Evolutionary conservation across 2,888 invertebrate genomes (phyloP).

Genomic region (Spilarctia lutea): DNA sequence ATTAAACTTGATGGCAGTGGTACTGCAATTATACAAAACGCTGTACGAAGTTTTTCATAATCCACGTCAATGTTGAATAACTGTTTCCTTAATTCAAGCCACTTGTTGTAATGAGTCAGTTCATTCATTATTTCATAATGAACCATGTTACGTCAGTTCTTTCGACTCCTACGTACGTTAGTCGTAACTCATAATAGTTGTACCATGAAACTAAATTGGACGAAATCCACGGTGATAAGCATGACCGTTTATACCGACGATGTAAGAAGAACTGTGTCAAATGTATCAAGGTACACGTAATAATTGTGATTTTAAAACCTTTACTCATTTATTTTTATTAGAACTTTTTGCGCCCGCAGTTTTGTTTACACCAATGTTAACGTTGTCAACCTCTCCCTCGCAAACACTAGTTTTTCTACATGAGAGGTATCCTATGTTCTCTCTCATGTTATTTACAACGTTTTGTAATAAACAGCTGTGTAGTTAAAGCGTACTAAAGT

Average conservation of each 20-base stretch:
- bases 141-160: constrained; percentile 49
- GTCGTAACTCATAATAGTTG: constrained; percentile 40
- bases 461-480: not conserved
- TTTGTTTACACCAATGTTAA: not conserved
- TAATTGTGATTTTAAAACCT: not conserved
- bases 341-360: not conserved
- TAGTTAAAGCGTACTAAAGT: not conserved
- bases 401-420: not conserved
- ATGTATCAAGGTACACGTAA: not conserved
- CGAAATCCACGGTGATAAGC: constrained; percentile 4
- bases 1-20: not conserved
- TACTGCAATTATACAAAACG: constrained; percentile 14
- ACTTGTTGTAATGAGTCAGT: constrained; percentile 63
- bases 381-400: not conserved
- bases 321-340: not conserved
- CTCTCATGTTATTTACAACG: not conserved
- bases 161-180: constrained; percentile 35
- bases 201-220: constrained; percentile 15
- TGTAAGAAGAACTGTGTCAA: constrained; percentile 1
- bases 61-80: constrained; percentile 35
- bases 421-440: not conserved
- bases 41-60: constrained; percentile 51
- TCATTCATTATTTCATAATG: constrained; percentile 61
- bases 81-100: constrained; percentile 63
- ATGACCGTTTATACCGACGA: not conserved